phyloP scores from a whole-genome alignment of 2,113 vertebrate genomes.

The Pseudorectes ferrugineus region DNA sequence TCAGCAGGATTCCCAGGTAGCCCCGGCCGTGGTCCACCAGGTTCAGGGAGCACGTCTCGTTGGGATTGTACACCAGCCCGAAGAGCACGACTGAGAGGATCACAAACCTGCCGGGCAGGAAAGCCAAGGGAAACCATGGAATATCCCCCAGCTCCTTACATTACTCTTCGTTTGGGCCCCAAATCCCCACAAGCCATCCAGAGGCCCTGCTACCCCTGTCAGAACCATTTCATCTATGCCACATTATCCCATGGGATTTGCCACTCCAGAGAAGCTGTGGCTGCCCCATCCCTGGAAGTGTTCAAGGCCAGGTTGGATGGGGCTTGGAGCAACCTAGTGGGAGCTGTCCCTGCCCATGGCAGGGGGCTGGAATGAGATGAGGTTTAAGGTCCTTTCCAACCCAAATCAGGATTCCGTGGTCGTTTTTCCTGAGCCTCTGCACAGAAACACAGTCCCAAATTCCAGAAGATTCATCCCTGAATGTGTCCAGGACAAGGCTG shows the following conservation, averaged over 20 bases:
- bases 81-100: conserved; percentile 98
- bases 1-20: conserved; percentile 96
- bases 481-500: too few species aligned
- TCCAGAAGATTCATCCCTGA: neutral
- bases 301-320: neutral
- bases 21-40: conserved; percentile 97
- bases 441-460: neutral
- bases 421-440: neutral
- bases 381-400: neutral
- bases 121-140: neutral
- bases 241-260: neutral
- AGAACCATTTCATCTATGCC: neutral
- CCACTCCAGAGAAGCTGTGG: neutral
- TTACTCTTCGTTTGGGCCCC: neutral
- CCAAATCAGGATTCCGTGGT: neutral
- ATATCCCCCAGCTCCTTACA: neutral
- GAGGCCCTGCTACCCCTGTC: neutral
- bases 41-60: conserved; percentile 91
- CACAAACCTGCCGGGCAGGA: conserved; percentile 82
- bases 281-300: neutral
- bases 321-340: neutral
- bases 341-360: neutral
- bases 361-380: neutral
- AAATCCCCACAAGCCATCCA: neutral
- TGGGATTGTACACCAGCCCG: conserved; percentile 88